Evolutionary conservation across 2,888 invertebrate genomes (phyloP), one percentile per base, ranked within the genome.

Genomic region (Cerastis rubricosa): DNA sequence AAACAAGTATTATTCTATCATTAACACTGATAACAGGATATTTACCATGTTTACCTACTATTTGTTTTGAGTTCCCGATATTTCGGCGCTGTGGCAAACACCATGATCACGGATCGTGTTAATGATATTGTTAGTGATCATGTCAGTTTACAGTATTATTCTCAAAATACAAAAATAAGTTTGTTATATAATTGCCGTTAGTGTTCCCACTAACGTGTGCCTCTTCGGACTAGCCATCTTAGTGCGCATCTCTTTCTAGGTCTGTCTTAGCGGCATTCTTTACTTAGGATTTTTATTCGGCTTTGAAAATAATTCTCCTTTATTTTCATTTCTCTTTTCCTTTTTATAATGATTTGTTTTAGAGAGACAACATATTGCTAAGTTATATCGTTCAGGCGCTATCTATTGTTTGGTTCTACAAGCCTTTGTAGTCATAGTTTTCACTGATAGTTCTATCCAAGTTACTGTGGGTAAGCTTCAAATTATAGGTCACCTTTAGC

Each of bases 361-460:
- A 47, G 29, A 71, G n/a, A 29, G 0, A 19, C 25, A 43, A 22
- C 14, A 19, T 49, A 29, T 78, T 65, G 80, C 73, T 78, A 65
- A 59, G 57, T 7, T 43, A 59, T 25, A 40, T 45, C 4, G 4
- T 3, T 40, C 80, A 78, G 78, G 80, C 73, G 57, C 25, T 57
- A 25, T 29, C 22, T 12, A 7, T 45, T 43, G 12, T 45, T 77
- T 19, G 0, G 49, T 22, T 22, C 17, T 17, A 22, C 5, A 49
- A 6, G 14, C 25, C 19, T 25, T 14, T 25, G 63, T 54, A 54
- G 25, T 25, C 45, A 17, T 19, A 59, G 29, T 29, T 61, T 29
- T 40, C 19, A 74, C 17, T 25, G 40, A 25, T 25, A 12, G 47
- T 65, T 40, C 5, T 22, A 45, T 47, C 8, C 14, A n/a, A 76